Conservation (phyloP, 2,888 invertebrate species). For the Ischnura elegans region DNA sequence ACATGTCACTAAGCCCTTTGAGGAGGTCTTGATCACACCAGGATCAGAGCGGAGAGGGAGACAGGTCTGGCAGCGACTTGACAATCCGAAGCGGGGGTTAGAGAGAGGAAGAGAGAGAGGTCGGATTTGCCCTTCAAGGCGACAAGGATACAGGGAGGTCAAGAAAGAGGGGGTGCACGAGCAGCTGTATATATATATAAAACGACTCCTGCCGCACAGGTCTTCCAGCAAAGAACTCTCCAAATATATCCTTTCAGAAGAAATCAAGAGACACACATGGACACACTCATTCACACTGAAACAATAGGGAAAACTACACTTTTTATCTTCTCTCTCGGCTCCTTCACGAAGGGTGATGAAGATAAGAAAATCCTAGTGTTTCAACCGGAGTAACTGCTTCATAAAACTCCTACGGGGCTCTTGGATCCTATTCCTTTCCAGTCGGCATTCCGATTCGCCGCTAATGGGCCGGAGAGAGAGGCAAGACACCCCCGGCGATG, state of each 20-base stretch:
- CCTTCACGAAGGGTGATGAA: not conserved
- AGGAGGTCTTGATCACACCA: not conserved
- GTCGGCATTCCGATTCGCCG: not conserved
- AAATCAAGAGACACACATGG: no score
- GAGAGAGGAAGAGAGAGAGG: not conserved
- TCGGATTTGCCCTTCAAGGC: not conserved
- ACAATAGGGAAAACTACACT: not conserved
- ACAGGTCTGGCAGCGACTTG: constrained; percentile 6
- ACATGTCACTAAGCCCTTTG: not conserved
- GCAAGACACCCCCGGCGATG: not conserved
- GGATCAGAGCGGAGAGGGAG: not conserved
- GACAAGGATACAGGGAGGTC: not conserved
- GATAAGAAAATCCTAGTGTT: not conserved
- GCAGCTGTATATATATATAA: no score
- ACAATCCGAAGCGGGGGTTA: not conserved
- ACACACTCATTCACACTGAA: not conserved
- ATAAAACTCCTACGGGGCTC: not conserved
- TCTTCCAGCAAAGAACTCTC: no score
- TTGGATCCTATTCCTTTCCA: not conserved
- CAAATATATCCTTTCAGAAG: no score
- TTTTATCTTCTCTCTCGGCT: not conserved
- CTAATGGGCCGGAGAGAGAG: not conserved
- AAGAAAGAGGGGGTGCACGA: not conserved
- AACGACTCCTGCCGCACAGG: no score
- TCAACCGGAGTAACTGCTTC: not conserved